Percentiles rank a stretch among this genome's conserved stretches.
Evolutionary conservation across 2,888 invertebrate species (phyloP).

Genomic region (Acleris holmiana): DNA sequence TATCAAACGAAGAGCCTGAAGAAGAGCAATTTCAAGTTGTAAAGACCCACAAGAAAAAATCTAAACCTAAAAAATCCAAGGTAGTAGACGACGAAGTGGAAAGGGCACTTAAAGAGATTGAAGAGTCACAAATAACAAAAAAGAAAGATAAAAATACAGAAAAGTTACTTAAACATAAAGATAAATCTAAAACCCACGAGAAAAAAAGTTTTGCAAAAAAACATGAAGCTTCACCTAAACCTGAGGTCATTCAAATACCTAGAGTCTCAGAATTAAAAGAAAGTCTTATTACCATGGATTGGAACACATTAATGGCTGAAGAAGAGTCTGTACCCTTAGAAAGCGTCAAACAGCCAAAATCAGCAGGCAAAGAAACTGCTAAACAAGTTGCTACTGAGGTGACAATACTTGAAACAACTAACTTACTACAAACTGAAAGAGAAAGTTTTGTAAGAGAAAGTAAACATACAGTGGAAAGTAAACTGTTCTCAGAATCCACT

Average conservation of each 20-base stretch:
- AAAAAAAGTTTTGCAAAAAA: conserved; percentile 39
- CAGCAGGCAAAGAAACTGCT: conserved; percentile 41
- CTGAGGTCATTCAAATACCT: conserved; percentile 23
- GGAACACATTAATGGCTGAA: conserved; percentile 74
- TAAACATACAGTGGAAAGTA: conserved; percentile 29
- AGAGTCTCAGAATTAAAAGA: conserved; percentile 38
- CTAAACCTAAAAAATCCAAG: conserved; percentile 60
- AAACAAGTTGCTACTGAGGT: conserved; percentile 71
- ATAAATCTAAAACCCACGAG: conserved; percentile 23
- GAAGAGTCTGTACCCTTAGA: conserved; percentile 62
- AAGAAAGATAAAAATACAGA: conserved; percentile 44
- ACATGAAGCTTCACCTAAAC: conserved; percentile 29
- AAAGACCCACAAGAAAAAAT: conserved; percentile 61
- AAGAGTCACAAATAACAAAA: conserved; percentile 51
- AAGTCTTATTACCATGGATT: conserved; percentile 63
- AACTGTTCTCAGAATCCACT: conserved; percentile 40
- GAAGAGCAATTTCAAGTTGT: conserved; percentile 47
- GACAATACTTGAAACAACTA: conserved; percentile 62
- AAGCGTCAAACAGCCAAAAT: conserved; percentile 51
- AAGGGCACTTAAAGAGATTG: conserved; percentile 60
- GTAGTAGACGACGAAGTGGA: conserved; percentile 59
- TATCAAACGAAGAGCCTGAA: not conserved
- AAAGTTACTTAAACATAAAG: conserved; percentile 11
- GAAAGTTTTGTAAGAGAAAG: conserved; percentile 22
- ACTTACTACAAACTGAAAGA: conserved; percentile 43